These are phyloP conservation scores for Istiophorus platypterus DNA, from an alignment of 2,113 vertebrate species.

Conservation along the genomic window DNA sequence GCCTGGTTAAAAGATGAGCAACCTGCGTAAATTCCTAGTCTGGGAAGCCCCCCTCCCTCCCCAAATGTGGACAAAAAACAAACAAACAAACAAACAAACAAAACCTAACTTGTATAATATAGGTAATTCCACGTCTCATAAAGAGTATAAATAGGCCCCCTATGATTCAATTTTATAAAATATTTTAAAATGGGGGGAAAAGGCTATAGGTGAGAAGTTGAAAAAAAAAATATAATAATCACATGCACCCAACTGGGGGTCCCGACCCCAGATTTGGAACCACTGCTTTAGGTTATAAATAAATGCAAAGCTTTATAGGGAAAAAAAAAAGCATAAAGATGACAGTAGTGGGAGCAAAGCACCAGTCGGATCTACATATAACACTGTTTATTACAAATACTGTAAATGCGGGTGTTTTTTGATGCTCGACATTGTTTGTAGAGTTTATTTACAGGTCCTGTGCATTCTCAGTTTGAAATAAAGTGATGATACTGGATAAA, in stretches of 20 bases:
- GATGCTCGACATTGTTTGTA: conserved; percentile 4
- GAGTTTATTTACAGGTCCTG: conserved; percentile 17
- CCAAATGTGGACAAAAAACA: not conserved
- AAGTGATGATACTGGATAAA: not conserved
- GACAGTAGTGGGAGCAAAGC: not conserved
- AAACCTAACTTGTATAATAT: too few relatives aligned
- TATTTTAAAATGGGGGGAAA: not conserved
- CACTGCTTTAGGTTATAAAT: too few relatives aligned
- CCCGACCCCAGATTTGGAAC: too few relatives aligned
- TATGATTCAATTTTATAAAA: too few relatives aligned
- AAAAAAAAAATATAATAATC: too few relatives aligned
- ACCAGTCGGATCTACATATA: conserved; percentile 12
- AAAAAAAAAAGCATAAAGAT: not conserved
- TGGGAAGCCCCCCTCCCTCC: not conserved
- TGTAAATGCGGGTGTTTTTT: conserved; percentile 48
- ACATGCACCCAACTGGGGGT: too few relatives aligned
- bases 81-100: too few relatives aligned
- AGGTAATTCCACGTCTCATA: too few relatives aligned
- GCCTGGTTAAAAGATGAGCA: not conserved
- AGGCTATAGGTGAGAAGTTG: not conserved
- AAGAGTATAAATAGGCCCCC: too few relatives aligned
- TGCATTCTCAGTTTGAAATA: conserved; percentile 20
- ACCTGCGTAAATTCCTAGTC: not conserved
- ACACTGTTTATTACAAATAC: conserved; percentile 71
- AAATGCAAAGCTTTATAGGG: not conserved